phyloP scores from a whole-genome alignment of 2,113 vertebrate species.

The Labeo catla region DNA sequence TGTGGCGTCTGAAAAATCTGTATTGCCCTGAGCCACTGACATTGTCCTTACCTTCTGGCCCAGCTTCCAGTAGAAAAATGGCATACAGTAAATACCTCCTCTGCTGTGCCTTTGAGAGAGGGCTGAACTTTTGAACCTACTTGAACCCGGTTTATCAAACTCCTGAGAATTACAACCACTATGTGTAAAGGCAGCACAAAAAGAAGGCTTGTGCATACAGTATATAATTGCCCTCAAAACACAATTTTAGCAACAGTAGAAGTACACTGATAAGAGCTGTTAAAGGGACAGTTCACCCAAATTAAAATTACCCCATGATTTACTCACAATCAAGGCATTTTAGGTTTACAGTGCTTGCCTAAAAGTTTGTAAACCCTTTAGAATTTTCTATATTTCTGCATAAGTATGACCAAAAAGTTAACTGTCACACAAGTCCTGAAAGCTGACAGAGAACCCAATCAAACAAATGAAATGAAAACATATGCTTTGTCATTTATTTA shows the following conservation, averaged over 20 bases:
- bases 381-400: no score
- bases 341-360: no score
- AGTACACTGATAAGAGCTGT: background rate
- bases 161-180: slow-evolving; percentile 25
- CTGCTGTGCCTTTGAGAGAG: slow-evolving; percentile 17
- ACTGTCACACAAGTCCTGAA: no score
- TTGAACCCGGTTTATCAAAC: slow-evolving; percentile 56
- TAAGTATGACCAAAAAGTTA: no score
- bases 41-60: slow-evolving; percentile 57
- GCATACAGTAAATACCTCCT: slow-evolving; percentile 27
- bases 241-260: background rate
- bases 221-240: slow-evolving; percentile 12
- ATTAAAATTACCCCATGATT: no score
- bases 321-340: no score
- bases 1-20: slow-evolving; percentile 57
- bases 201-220: background rate
- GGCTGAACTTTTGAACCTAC: slow-evolving; percentile 63
- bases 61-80: slow-evolving; percentile 49
- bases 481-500: no score
- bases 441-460: no score
- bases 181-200: slow-evolving; percentile 8
- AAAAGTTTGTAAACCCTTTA: no score
- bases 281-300: no score
- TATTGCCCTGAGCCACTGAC: slow-evolving; percentile 55
- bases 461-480: no score